A percentile compares a stretch with the other conserved stretches of the same genome.
Evolutionary conservation across 2,888 invertebrate genomes (phyloP).

Genomic region (Ypsolopha sequella): DNA sequence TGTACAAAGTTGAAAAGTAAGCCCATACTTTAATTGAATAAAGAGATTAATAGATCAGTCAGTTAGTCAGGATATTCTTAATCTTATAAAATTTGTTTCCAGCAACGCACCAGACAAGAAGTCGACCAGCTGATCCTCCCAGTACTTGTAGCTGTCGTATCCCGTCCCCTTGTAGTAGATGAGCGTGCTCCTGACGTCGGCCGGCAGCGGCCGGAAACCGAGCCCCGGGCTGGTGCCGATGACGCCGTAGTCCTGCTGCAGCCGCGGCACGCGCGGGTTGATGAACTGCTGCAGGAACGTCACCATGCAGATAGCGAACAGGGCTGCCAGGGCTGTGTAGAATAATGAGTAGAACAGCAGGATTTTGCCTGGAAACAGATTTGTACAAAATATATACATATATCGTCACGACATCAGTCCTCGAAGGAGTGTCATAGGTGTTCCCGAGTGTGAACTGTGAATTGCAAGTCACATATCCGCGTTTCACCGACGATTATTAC

Average conservation of each 20-base stretch:
- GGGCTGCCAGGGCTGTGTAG: slow-evolving; percentile 86
- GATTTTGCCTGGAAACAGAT: slow-evolving; percentile 82
- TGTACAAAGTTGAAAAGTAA: too few species aligned
- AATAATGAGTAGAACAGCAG: slow-evolving; percentile 93
- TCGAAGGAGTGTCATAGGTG: too few species aligned
- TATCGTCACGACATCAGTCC: too few species aligned
- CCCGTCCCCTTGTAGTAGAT: slow-evolving; percentile 94
- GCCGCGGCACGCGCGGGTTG: slow-evolving; percentile 88
- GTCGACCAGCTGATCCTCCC: slow-evolving; percentile 82
- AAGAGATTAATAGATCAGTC: neutral
- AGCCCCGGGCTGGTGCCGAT: slow-evolving; percentile 96
- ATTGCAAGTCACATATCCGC: too few species aligned
- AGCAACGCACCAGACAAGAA: slow-evolving; percentile 81
- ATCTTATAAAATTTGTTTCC: too few species aligned
- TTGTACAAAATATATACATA: too few species aligned
- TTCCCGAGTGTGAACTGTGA: too few species aligned
- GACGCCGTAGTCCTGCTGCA: slow-evolving; percentile 84
- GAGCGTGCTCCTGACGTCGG: slow-evolving; percentile 92
- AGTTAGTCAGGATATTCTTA: neutral
- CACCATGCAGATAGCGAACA: slow-evolving; percentile 93
- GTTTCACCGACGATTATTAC: too few species aligned
- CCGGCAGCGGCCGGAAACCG: slow-evolving; percentile 94
- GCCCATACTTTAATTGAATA: too few species aligned
- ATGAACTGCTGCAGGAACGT: slow-evolving; percentile 92
- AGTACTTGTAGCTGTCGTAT: slow-evolving; percentile 80